Conservation (phyloP, 2,888 invertebrate genomes). For the Thalpophila matura region DNA sequence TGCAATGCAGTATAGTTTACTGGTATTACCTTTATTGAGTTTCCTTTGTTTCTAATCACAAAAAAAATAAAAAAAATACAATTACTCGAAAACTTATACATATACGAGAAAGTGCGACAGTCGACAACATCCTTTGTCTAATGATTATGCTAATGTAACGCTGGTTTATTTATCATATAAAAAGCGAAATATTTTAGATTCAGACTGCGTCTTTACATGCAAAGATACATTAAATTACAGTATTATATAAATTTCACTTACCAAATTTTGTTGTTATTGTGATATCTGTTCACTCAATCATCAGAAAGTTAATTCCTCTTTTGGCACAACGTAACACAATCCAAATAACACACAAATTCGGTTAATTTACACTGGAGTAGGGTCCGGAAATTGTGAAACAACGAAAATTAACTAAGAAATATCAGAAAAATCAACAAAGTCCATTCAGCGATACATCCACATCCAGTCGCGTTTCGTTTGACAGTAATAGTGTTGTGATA, state of each 20-base stretch:
- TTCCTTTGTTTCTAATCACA: too few relatives aligned
- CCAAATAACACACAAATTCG: constrained; percentile 26
- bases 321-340: constrained; percentile 49
- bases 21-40: background rate
- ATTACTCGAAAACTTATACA: background rate
- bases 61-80: background rate
- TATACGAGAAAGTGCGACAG: constrained; percentile 28
- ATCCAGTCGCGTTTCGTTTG: constrained; percentile 35
- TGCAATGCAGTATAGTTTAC: background rate
- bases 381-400: constrained; percentile 10
- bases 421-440: constrained; percentile 46
- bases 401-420: constrained; percentile 35
- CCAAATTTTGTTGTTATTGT: constrained; percentile 64
- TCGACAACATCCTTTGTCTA: constrained; percentile 20
- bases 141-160: constrained; percentile 3
- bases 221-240: background rate
- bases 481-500: constrained; percentile 27
- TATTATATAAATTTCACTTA: constrained; percentile 50
- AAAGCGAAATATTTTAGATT: background rate
- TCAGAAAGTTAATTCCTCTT: constrained; percentile 36
- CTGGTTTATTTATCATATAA: background rate
- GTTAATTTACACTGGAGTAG: constrained; percentile 15
- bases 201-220: background rate
- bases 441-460: constrained; percentile 27
- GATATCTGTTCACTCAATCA: constrained; percentile 31